Evolutionary conservation across 2,888 invertebrate genomes (phyloP).

Genomic region (Apamea sordens): DNA sequence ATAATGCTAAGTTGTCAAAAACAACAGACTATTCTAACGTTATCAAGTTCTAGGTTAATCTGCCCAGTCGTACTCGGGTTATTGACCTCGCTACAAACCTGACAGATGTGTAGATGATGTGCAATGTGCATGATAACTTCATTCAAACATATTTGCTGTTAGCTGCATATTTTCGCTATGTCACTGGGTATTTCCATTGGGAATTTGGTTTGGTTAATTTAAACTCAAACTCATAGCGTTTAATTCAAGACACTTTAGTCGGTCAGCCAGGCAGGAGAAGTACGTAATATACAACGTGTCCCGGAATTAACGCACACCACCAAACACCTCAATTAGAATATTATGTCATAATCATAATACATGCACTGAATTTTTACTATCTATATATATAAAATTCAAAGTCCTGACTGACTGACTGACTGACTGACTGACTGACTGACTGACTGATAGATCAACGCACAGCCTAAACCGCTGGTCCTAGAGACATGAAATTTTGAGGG

Average conservation of each 20-base stretch:
- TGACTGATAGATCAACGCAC: too few relatives aligned
- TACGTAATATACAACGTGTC: background rate
- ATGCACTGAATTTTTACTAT: too few relatives aligned
- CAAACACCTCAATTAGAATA: too few relatives aligned
- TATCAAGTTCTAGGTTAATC: conserved; percentile 72
- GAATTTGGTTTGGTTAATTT: background rate
- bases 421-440: too few relatives aligned
- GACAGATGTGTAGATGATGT: background rate
- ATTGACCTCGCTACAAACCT: conserved; percentile 51
- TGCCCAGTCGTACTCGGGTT: conserved; percentile 43
- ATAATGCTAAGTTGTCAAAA: too few relatives aligned
- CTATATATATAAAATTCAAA: too few relatives aligned
- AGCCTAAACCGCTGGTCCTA: too few relatives aligned
- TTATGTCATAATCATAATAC: too few relatives aligned
- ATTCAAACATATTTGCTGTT: conserved; percentile 55
- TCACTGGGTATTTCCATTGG: background rate
- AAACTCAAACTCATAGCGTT: background rate
- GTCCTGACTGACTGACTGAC: too few relatives aligned
- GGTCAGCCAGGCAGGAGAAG: background rate
- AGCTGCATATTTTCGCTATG: background rate
- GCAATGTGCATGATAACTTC: conserved; percentile 52
- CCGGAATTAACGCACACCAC: too few relatives aligned
- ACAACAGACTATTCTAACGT: background rate
- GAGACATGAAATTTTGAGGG: too few relatives aligned
- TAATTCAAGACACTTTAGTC: background rate